These are phyloP conservation scores for Cyphomyrus plagiostoma DNA, from an alignment of 2,113 vertebrate genomes.

Conservation along the genomic window DNA sequence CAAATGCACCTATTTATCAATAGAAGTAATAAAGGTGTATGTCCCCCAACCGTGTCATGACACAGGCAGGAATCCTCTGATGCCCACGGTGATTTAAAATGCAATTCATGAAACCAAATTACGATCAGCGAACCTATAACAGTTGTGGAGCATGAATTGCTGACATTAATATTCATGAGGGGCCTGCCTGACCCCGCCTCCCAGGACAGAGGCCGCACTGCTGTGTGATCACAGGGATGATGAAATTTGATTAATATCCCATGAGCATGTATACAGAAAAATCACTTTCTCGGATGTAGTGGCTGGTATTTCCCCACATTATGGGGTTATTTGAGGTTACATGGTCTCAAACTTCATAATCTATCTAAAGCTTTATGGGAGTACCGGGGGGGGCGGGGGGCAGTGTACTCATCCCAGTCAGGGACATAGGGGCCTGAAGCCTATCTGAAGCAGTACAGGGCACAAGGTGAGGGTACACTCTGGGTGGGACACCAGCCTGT, in stretches of 20 bases:
- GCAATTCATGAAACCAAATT: not conserved
- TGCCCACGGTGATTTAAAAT: not conserved
- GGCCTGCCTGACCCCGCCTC: not conserved
- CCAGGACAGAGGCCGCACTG: not conserved
- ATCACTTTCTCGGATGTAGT: not conserved
- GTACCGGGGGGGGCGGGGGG: not conserved
- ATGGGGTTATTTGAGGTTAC: not conserved
- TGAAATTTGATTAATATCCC: not conserved
- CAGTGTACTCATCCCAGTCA: not conserved
- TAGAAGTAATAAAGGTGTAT: not conserved
- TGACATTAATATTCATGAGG: not conserved
- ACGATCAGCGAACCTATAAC: not conserved
- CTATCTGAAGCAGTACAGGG: not conserved
- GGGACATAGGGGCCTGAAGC: not conserved
- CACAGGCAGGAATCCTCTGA: not conserved
- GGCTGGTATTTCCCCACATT: not conserved
- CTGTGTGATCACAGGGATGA: not conserved
- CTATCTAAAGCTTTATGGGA: not conserved
- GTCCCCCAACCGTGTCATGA: not conserved
- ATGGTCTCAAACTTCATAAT: not conserved
- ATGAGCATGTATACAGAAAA: not conserved
- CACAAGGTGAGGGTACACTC: not conserved
- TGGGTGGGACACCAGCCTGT: not conserved
- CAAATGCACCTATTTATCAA: not conserved
- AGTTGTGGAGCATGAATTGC: not conserved